Conservation (phyloP, 2,113 vertebrate genomes). For the Capricornis sumatraensis region DNA sequence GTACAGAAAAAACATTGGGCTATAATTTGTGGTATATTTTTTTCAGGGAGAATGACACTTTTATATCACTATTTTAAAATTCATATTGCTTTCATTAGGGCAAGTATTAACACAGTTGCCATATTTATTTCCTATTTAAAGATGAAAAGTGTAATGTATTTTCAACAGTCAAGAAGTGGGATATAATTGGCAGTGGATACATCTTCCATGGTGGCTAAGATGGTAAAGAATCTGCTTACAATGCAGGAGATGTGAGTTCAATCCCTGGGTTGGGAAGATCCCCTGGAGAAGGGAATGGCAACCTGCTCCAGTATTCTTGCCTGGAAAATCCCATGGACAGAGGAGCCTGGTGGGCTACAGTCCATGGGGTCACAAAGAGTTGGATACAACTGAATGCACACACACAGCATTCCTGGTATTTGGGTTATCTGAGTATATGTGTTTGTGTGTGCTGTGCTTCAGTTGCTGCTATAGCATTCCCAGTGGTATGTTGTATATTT, state of each 20-base stretch:
- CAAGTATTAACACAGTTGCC: slow-evolving; percentile 61
- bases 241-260: not conserved
- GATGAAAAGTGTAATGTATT: slow-evolving; percentile 55
- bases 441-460: not conserved
- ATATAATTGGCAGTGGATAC: slow-evolving; percentile 46
- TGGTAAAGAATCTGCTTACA: not conserved
- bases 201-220: not conserved
- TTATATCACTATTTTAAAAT: slow-evolving; percentile 43
- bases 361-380: not conserved
- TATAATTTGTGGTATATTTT: slow-evolving; percentile 39
- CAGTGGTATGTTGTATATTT: not conserved
- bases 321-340: not conserved
- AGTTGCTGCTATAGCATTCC: not conserved
- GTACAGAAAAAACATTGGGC: not conserved
- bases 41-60: slow-evolving; percentile 11
- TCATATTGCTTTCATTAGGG: slow-evolving; percentile 64
- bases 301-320: not conserved
- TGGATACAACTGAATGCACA: not conserved
- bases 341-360: not conserved
- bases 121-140: slow-evolving; percentile 51
- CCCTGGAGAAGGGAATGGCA: not conserved
- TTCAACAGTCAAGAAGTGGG: slow-evolving; percentile 49
- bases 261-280: not conserved
- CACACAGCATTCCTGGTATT: not conserved
- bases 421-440: slow-evolving; percentile 25